phyloP scores from a whole-genome alignment of 2,113 vertebrate species.

The Hippocampus abdominalis region DNA sequence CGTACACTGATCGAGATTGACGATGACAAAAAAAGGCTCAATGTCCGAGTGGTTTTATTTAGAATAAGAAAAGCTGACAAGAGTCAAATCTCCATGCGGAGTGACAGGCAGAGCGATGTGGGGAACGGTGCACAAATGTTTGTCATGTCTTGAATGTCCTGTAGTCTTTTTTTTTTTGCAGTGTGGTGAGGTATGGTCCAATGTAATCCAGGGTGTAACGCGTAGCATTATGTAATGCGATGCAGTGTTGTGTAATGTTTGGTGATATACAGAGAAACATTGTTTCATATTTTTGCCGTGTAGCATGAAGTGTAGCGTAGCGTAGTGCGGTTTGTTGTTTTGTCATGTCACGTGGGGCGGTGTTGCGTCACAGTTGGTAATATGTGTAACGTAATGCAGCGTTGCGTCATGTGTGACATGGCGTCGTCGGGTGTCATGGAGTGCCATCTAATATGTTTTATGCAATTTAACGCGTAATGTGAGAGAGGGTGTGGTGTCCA shows the following conservation, averaged over 20 bases:
- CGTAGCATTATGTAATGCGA: background rate
- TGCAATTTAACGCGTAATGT: background rate
- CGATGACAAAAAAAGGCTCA: slow-evolving; percentile 25
- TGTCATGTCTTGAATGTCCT: background rate
- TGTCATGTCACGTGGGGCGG: no score
- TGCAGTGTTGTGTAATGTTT: background rate
- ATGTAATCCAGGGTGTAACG: no score
- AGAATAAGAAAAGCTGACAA: slow-evolving; percentile 76
- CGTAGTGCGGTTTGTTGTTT: no score
- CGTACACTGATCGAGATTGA: background rate
- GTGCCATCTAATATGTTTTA: no score
- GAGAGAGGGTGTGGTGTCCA: background rate
- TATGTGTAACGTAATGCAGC: background rate
- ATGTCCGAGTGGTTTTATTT: slow-evolving; percentile 71
- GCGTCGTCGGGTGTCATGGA: background rate
- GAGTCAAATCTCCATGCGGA: slow-evolving; percentile 73
- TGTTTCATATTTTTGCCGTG: no score
- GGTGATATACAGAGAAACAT: no score
- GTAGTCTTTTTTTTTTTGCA: no score
- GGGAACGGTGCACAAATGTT: slow-evolving; percentile 47
- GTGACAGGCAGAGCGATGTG: slow-evolving; percentile 63
- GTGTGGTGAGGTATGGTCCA: no score
- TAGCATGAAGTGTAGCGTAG: no score
- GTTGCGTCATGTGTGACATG: background rate
- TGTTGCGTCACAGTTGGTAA: no score